Percentiles rank a stretch among this genome's conserved stretches.
Evolutionary conservation across 2,888 invertebrate species (phyloP).

Genomic region (Campoplex capitator): DNA sequence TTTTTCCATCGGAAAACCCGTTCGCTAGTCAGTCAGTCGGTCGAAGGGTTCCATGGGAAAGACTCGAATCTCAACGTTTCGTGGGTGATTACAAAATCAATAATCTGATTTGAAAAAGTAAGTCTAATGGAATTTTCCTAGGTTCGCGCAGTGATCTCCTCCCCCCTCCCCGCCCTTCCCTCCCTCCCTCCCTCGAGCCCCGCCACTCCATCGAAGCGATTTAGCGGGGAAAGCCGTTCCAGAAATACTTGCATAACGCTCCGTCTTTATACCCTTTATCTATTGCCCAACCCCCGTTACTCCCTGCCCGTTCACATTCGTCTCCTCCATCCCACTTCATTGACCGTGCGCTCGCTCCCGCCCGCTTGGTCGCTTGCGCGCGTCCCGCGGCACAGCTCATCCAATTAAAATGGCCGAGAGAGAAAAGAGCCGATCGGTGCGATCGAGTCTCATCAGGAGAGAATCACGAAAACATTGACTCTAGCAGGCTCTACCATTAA

Average conservation of each 20-base stretch:
- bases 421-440: slow-evolving; percentile 54
- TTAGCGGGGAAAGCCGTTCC: slow-evolving; percentile 41
- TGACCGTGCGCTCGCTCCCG: slow-evolving; percentile 30
- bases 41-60: background rate
- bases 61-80: slow-evolving; percentile 25
- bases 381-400: background rate
- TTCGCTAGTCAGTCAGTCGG: background rate
- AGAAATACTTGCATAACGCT: slow-evolving; percentile 63
- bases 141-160: background rate
- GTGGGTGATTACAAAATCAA: slow-evolving; percentile 45
- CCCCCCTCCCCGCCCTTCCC: background rate
- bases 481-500: background rate
- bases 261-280: slow-evolving; percentile 58
- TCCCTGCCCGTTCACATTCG: background rate
- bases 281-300: slow-evolving; percentile 1
- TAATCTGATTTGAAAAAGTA: slow-evolving; percentile 22
- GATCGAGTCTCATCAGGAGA: slow-evolving; percentile 25
- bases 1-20: background rate
- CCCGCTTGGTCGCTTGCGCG: background rate
- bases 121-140: slow-evolving; percentile 50
- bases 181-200: too few relatives aligned
- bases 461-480: background rate
- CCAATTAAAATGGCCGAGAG: slow-evolving; percentile 62
- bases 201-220: background rate
- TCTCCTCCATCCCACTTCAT: slow-evolving; percentile 40